Percentiles rank a stretch among this genome's conserved stretches.
These are phyloP conservation scores for Motacilla alba DNA, from an alignment of 2,113 vertebrate species.

Conservation along the genomic window DNA sequence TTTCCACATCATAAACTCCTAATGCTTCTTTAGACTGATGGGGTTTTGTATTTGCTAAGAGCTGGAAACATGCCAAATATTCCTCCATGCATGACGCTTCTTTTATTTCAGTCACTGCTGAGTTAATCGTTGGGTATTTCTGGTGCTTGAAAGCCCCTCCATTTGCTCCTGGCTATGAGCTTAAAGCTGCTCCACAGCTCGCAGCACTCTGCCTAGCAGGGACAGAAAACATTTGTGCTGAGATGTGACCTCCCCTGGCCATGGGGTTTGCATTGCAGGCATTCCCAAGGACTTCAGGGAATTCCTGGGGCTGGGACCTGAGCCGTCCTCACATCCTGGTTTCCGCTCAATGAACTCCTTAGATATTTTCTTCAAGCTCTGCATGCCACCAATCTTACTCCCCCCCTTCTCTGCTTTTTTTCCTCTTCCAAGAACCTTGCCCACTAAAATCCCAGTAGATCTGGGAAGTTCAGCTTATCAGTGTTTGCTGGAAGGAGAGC, in stretches of 20 bases:
- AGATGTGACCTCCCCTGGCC: background rate
- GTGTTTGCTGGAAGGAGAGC: background rate
- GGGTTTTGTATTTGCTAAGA: constrained; percentile 58
- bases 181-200: background rate
- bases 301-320: background rate
- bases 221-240: background rate
- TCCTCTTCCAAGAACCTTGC: background rate
- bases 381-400: background rate
- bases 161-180: constrained; percentile 14
- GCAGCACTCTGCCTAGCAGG: background rate
- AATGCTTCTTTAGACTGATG: constrained; percentile 73
- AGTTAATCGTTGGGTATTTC: constrained; percentile 25
- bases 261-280: background rate
- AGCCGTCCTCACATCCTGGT: background rate
- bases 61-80: constrained; percentile 57
- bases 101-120: constrained; percentile 15
- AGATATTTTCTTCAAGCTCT: background rate
- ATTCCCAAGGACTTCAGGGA: background rate
- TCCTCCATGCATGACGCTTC: background rate
- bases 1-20: constrained; percentile 79
- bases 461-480: background rate
- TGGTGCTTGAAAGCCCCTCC: background rate
- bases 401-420: background rate
- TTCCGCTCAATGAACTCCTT: background rate
- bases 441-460: background rate